Percentiles rank a stretch among this genome's conserved stretches.
phyloP scores from a whole-genome alignment of 2,113 vertebrate species.

The Python bivittatus region DNA sequence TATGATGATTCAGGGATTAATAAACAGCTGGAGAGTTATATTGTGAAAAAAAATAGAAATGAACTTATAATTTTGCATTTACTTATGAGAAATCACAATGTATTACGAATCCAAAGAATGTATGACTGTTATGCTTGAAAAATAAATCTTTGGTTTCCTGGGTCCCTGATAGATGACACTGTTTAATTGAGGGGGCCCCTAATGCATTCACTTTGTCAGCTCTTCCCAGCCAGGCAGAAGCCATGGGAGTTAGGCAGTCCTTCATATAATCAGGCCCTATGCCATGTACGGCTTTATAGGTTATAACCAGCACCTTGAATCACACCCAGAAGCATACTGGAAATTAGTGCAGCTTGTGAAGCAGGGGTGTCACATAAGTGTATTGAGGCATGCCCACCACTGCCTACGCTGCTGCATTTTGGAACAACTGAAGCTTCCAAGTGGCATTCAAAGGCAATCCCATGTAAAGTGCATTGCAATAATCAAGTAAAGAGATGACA shows the following conservation, averaged over 20 bases:
- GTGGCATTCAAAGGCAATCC: no score
- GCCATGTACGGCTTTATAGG: not conserved
- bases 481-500: no score
- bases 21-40: not conserved
- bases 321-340: not conserved
- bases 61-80: not conserved
- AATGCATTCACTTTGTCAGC: not conserved
- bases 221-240: not conserved
- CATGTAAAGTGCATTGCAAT: no score
- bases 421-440: not conserved
- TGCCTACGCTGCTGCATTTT: not conserved
- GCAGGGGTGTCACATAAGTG: not conserved
- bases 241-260: not conserved
- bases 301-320: not conserved
- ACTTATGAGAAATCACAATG: not conserved
- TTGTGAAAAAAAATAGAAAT: constrained; percentile 20
- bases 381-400: not conserved
- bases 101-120: not conserved
- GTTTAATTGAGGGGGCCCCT: not conserved
- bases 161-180: not conserved
- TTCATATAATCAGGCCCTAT: not conserved
- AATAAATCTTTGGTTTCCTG: not conserved
- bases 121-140: not conserved
- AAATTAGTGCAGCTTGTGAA: not conserved
- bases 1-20: constrained; percentile 21